phyloP scores from a whole-genome alignment of 2,797 vertebrate genomes.

The Arrhamphus sclerolepis region DNA sequence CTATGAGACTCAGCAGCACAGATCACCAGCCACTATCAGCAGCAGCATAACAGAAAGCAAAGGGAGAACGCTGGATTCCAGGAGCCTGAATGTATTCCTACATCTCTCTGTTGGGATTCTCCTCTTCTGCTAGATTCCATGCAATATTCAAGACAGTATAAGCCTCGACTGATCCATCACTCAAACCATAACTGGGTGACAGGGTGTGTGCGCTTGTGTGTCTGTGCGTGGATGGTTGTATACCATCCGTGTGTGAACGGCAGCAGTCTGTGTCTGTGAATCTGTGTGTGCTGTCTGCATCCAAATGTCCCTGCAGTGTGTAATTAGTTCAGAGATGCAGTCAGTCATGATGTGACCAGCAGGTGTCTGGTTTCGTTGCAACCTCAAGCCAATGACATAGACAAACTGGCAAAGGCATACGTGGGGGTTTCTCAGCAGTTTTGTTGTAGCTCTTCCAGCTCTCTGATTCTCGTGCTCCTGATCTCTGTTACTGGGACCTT shows the following conservation, averaged over 20 bases:
- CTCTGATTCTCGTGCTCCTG: constrained; percentile 10
- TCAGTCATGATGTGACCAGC: constrained; percentile 76
- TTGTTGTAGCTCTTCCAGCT: constrained; percentile 43
- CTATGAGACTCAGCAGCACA: constrained; percentile 64
- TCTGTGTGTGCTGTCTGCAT: constrained; percentile 61
- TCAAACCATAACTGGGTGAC: constrained; percentile 57
- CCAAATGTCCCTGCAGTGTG: constrained; percentile 67
- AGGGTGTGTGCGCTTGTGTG: constrained; percentile 18
- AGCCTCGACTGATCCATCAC: constrained; percentile 64
- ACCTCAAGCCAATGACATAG: constrained; percentile 60
- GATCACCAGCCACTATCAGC: constrained; percentile 62
- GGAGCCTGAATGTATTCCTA: constrained; percentile 53
- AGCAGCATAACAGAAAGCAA: constrained; percentile 41
- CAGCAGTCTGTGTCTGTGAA: constrained; percentile 34
- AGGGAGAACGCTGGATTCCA: constrained; percentile 46
- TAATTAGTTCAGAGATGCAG: constrained; percentile 76
- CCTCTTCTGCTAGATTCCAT: constrained; percentile 50
- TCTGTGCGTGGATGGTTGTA: constrained; percentile 24
- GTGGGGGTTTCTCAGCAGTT: constrained; percentile 56
- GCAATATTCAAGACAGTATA: constrained; percentile 67
- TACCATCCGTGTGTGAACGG: constrained; percentile 8
- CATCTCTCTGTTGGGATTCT: constrained; percentile 58
- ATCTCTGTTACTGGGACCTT: constrained; percentile 19
- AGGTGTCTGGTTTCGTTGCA: constrained; percentile 61
- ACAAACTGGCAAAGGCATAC: constrained; percentile 62